Conservation (phyloP, 2,797 vertebrate species). For the Enteromius mattozi region DNA sequence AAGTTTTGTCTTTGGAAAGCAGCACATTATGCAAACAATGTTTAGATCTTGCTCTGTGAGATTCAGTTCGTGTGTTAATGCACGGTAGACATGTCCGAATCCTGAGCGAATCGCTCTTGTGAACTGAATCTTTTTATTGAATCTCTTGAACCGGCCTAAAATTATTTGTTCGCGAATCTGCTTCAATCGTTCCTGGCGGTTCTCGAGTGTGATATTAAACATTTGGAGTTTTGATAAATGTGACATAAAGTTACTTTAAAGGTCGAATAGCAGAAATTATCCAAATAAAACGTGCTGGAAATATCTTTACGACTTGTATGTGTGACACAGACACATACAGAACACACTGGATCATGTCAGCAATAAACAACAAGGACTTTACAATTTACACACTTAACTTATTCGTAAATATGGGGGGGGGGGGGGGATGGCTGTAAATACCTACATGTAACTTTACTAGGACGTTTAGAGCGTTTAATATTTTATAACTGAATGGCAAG, state of each 20-base stretch:
- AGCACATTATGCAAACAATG: neutral
- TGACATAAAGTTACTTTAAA: neutral
- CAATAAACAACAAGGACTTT: neutral
- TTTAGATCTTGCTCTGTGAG: neutral
- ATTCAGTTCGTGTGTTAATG: neutral
- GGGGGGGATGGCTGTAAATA: neutral
- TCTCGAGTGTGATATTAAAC: neutral
- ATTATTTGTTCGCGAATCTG: conserved; percentile 9
- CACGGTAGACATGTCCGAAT: conserved; percentile 8
- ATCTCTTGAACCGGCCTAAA: neutral
- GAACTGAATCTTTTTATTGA: neutral
- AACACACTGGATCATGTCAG: no score
- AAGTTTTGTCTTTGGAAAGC: neutral
- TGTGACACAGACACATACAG: neutral
- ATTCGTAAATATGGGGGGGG: neutral
- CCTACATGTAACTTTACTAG: neutral
- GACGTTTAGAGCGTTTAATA: neutral
- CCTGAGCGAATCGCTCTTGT: conserved; percentile 1
- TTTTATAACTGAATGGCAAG: neutral
- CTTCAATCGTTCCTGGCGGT: neutral
- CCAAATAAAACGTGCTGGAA: neutral
- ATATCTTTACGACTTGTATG: neutral
- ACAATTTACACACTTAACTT: neutral
- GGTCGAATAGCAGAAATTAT: neutral
- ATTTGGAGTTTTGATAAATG: neutral